Evolutionary conservation across 2,888 invertebrate genomes (phyloP), one percentile per base, ranked within the genome.

Genomic region (Camponotus fellah): DNA sequence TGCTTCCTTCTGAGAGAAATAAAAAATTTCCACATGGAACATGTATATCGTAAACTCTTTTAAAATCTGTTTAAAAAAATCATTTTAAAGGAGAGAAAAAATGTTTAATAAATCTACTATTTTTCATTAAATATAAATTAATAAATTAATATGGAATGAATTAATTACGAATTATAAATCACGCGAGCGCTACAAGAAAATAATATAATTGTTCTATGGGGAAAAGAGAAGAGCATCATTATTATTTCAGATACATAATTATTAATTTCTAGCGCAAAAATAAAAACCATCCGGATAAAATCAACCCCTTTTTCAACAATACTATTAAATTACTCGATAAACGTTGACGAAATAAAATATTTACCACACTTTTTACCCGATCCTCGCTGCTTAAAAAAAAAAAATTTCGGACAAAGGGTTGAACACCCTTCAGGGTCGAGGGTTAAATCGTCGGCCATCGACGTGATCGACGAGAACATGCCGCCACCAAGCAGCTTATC

Each of bases 401-500:
- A 34, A 0, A 10, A 21, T 46, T 37, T 8, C 17, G 46, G 17
- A 37, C 14, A 12, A 68, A 43, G 72, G 72, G 60, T 79, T 46
- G 72, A 79, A 53, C 60, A 76, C 64, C 40, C 32, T 53, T 53
- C 58, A 26, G 14, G 43, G 77, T 34, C 43, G 69, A 69, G 37
- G 71, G 37, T 37, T 79, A 34, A 79, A 32, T 21, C 68, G 58
- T 71, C 71, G 58, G 71, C 79, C 60, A 40, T 71, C 79, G 72
- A 71, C 46, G 71, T 32, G 40, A 69, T n/a, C 49, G 68, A 34
- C 49, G 49, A 34, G 34, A 34, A 49, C 69, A 53, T 17, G 49
- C 17, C 53, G 71, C 49, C 37, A 53, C n/a, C 49, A 53, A 10
- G 21, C 81, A 64, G 49, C 76, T 81, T 81, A 79, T 79, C 79